Conservation (phyloP, 2,797 vertebrate genomes). For the Sebastiscus tertius region DNA sequence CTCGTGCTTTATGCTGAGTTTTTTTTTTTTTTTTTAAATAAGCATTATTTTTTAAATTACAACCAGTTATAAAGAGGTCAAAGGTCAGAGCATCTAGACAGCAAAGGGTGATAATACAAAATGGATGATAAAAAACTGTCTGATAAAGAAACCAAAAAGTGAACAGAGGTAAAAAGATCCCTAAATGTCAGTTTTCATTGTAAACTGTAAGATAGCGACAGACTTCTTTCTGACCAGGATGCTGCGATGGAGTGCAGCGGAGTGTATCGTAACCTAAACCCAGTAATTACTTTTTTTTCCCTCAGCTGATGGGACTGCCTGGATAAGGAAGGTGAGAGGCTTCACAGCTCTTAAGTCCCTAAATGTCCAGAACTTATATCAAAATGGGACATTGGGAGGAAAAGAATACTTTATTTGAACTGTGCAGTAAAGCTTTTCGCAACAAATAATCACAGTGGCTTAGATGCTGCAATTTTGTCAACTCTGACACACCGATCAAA, state of each 20-base stretch:
- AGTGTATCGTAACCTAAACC: slow-evolving; percentile 50
- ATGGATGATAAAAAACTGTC: slow-evolving; percentile 5
- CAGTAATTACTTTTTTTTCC: slow-evolving; percentile 44
- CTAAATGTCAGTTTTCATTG: slow-evolving; percentile 34
- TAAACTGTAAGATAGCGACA: slow-evolving; percentile 25
- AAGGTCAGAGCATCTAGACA: neutral
- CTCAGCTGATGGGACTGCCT: slow-evolving; percentile 30
- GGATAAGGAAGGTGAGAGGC: slow-evolving; percentile 40
- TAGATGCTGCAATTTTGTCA: neutral
- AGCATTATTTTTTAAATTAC: neutral
- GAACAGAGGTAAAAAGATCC: slow-evolving; percentile 12
- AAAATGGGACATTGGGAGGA: slow-evolving; percentile 17
- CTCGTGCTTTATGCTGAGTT: neutral
- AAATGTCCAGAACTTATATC: slow-evolving; percentile 11
- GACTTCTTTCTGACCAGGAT: neutral
- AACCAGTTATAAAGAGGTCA: neutral
- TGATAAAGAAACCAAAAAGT: slow-evolving; percentile 18
- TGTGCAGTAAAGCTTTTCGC: slow-evolving; percentile 7
- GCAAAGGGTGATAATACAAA: neutral
- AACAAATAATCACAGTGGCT: slow-evolving; percentile 1
- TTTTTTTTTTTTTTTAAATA: neutral
- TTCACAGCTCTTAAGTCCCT: slow-evolving; percentile 28
- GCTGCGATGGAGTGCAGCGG: slow-evolving; percentile 39
- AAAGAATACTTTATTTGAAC: slow-evolving; percentile 4
- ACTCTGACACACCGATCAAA: neutral